These are phyloP conservation scores for Melopsittacus undulatus DNA, from an alignment of 2,797 vertebrate species.

Conservation along the genomic window DNA sequence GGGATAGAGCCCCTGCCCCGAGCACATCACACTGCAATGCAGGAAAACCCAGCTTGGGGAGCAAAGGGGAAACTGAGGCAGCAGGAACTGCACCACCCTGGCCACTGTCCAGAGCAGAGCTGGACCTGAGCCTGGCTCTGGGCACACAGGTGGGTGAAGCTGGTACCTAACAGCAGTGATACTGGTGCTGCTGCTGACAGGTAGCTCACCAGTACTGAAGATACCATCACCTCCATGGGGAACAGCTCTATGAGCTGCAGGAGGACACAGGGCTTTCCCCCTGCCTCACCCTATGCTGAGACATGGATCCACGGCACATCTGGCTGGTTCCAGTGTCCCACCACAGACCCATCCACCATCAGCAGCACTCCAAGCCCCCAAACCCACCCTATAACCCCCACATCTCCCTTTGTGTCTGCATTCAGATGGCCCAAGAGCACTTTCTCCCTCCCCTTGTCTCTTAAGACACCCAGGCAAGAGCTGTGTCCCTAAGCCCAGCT, in stretches of 20 bases:
- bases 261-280: neutral
- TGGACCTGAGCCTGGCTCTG: rapidly evolving
- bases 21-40: neutral
- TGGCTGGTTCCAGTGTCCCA: neutral
- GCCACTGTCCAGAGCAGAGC: neutral
- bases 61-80: constrained; percentile 30
- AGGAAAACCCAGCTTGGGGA: rapidly evolving
- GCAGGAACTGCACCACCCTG: rapidly evolving
- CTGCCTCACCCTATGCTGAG: neutral
- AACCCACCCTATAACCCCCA: neutral
- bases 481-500: neutral
- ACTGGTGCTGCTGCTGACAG: neutral
- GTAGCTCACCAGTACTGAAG: neutral
- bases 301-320: rapidly evolving
- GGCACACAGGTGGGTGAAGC: rapidly evolving
- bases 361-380: rapidly evolving
- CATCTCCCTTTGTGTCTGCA: rapidly evolving
- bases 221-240: neutral
- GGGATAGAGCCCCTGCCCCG: neutral
- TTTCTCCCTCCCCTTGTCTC: neutral
- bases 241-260: neutral
- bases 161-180: neutral
- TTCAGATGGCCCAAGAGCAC: neutral
- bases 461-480: neutral
- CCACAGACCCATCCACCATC: rapidly evolving